Base-by-base conservation (phyloP, 1,140 invertebrate species). In the Drosophila orosa region DNA sequence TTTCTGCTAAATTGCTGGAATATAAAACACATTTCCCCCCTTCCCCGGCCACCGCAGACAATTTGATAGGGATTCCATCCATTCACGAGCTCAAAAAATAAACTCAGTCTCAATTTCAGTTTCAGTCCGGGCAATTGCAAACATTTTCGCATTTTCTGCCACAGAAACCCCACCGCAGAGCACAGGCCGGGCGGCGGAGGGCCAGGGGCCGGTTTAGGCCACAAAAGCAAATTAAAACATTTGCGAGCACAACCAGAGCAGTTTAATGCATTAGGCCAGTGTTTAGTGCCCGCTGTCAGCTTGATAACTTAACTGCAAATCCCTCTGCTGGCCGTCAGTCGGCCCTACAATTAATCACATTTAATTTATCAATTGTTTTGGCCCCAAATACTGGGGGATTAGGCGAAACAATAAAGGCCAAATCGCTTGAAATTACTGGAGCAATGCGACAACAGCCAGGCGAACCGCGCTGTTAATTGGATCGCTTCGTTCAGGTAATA, bases 221-320 rank as follows among this genome's bases (percentile, higher is more conserved):
- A 71, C 68, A 71, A 58, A 71, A 71, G 42, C 68, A 58, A 71
- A 71, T 71, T 71, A 71, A 71, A 71, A 71, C 66, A 47, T 71
- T 71, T 71, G 40, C 39, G 17, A 69, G 31, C 65, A 68, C 24
- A 69, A 69, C 48, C 67, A 55, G 40, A 56, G 39, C 67, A 37
- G 48, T 45, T 57, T 57, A 71, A 71, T 69, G 67, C 65, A 69
- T 56, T 69, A 15, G 29, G n/a, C 15, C 12, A 61, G n/a, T 62
- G 35, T 47, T 71, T 37, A 24, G 50, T 33, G 25, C 65, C 68
- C 68, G 68, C 66, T 58, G 68, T 58, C 67, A 27, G 22, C 8
- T 37, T 47, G 67, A 58, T 69, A 48, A 69, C 67, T 69, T 57
- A 47, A 69, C 66, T 37, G n/a, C 12, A 31, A 56, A 33, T 27